These are phyloP conservation scores for Microcebus murinus DNA, from an alignment of 2,113 vertebrate species.

Conservation along the genomic window DNA sequence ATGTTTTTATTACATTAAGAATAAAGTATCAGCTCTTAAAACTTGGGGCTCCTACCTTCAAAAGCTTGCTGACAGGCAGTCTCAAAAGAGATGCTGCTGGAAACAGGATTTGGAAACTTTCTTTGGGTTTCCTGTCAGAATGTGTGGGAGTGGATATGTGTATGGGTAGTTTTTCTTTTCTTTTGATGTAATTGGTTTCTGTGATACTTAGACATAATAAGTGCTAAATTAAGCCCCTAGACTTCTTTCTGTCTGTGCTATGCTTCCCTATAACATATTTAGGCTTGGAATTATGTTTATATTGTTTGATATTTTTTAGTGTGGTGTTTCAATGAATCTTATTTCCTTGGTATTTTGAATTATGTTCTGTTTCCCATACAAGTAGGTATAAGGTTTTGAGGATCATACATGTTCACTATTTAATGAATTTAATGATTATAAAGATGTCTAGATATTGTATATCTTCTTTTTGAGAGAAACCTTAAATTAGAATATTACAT, in stretches of 20 bases:
- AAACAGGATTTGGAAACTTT: conserved; percentile 83
- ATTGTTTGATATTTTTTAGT: not conserved
- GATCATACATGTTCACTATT: not conserved
- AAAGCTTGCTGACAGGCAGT: conserved; percentile 1
- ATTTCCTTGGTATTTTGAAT: conserved; percentile 47
- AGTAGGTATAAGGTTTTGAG: conserved; percentile 1
- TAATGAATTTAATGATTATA: conserved; percentile 28
- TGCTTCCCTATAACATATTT: not conserved
- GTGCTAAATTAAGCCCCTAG: not conserved
- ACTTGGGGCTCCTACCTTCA: not conserved
- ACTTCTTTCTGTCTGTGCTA: conserved; percentile 15
- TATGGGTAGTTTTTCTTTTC: conserved; percentile 52
- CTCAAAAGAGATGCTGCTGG: conserved; percentile 65
- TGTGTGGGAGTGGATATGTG: conserved; percentile 63
- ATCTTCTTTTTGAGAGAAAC: not conserved
- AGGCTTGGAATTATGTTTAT: conserved; percentile 32
- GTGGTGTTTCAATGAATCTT: conserved; percentile 11
- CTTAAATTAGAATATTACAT: not conserved
- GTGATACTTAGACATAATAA: conserved; percentile 47
- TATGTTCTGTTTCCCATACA: not conserved
- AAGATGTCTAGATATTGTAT: not conserved
- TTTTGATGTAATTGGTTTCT: conserved; percentile 62
- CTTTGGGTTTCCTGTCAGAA: conserved; percentile 77
- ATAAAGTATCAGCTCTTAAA: not conserved
- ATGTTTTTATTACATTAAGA: not conserved